These are phyloP conservation scores for Xiphorhynchus erythropygius DNA, from an alignment of 2,797 vertebrate genomes.

Conservation along the genomic window DNA sequence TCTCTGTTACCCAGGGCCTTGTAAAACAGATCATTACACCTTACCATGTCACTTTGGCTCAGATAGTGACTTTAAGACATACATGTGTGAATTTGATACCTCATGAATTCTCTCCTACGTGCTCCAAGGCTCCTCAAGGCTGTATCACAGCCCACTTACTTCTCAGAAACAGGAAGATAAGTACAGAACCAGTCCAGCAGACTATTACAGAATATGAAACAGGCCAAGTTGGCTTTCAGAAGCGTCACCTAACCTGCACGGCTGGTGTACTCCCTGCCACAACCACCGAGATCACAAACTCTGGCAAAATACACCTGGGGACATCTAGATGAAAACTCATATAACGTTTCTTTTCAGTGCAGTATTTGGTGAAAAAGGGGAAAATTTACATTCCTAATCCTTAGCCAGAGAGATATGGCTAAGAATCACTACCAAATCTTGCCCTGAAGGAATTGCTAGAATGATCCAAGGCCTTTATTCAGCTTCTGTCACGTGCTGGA, in stretches of 20 bases:
- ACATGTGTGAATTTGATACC: not conserved
- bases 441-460: not conserved
- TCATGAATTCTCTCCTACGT: not conserved
- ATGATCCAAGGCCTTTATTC: not conserved
- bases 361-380: not conserved
- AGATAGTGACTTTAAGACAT: not conserved
- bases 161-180: not conserved
- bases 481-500: not conserved
- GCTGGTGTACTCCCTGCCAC: not conserved
- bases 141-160: not conserved
- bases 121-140: not conserved
- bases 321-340: not conserved
- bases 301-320: not conserved
- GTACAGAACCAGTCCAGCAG: constrained; percentile 16
- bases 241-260: not conserved
- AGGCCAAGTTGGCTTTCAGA: not conserved
- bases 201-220: not conserved
- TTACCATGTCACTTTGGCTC: not conserved
- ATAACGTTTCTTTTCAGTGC: not conserved
- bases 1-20: not conserved
- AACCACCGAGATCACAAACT: not conserved
- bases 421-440: not conserved
- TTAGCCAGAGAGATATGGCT: not conserved
- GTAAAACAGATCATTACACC: not conserved
- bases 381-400: not conserved